Evolutionary conservation across 2,888 invertebrate genomes (phyloP), one percentile per base, ranked within the genome.

Genomic region (Diploptera punctata): DNA sequence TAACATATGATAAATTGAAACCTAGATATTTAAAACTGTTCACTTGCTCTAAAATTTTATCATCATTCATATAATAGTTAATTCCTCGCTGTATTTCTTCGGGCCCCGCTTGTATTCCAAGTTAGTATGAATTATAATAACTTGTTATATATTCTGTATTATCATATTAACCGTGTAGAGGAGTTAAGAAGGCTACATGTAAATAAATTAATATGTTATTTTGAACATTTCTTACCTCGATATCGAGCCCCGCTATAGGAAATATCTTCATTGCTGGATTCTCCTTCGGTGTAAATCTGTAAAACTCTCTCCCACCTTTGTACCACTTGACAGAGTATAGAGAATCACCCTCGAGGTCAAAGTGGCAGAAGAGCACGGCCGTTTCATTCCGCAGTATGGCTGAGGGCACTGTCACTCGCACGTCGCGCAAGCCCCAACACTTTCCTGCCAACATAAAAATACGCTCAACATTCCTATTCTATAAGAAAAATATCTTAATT

Each of bases 301-400:
- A 90, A 82, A 91, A 90, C 81, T 91, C 91, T 3, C 87, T 81
- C 74, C 86, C 86, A 1, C 87, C 88, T 61, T 87, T 85, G 81
- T 90, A 90, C 91, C 91, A 91, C 82, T 91, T 91, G 75, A 91
- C 88, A 49, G 89, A 86, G 81, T 91, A 91, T 52, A 91, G 81
- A 52, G 86, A 86, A 77, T 91, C 91, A 21, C 87, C 86, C 78
- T 90, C 90, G 76, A 90, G 82, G 80, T 90, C 89, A 81, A 88
- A 90, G 73, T 85, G 83, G 79, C 91, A 90, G 78, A 86, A 85
- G 77, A 92, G 85, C 74, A 86, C 84, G 13, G 89, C 90, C 77
- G 86, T 86, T 62, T 89, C 86, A 9, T 90, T 90, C 47, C 88
- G 85, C 75, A 87, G 85, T 24, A 89, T 90, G 0, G 91, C 90